Evolutionary conservation across 2,797 vertebrate genomes (phyloP).

Genomic region (Pseudomugil gertrudae): DNA sequence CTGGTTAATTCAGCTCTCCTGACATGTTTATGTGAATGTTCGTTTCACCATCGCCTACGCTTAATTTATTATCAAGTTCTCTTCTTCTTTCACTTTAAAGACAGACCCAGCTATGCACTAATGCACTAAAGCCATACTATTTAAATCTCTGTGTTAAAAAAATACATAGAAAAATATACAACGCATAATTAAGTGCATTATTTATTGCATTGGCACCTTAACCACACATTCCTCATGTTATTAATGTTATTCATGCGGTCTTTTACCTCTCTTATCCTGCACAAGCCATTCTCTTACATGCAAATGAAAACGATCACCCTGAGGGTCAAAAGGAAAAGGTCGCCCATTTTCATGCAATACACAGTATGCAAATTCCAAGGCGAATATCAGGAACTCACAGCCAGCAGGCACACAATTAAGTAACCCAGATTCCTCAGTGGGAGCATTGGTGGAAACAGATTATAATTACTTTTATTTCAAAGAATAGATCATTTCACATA

Average conservation of each 20-base stretch:
- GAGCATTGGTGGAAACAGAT: conserved; percentile 1
- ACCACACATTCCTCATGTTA: conserved; percentile 22
- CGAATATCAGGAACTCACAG: conserved; percentile 52
- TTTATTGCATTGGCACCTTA: conserved; percentile 39
- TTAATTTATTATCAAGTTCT: conserved; percentile 9
- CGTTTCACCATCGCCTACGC: conserved; percentile 36
- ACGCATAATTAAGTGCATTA: conserved; percentile 36
- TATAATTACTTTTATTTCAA: conserved; percentile 38
- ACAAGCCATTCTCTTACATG: conserved; percentile 15
- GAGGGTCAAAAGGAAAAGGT: conserved; percentile 67
- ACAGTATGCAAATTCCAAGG: conserved; percentile 65
- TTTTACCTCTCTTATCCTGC: conserved; percentile 8
- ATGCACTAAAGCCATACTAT: conserved; percentile 15
- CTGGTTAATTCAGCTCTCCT: conserved; percentile 55
- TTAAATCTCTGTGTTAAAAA: conserved; percentile 16
- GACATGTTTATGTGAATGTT: conserved; percentile 18
- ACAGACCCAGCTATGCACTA: conserved; percentile 14
- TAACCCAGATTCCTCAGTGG: conserved; percentile 20
- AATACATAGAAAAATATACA: not conserved
- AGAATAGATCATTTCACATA: conserved; percentile 6
- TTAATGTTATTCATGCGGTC: conserved; percentile 2
- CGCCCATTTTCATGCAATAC: conserved; percentile 52
- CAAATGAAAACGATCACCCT: conserved; percentile 57
- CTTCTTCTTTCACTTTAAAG: conserved; percentile 18
- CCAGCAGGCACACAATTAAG: conserved; percentile 32